Base-by-base conservation (phyloP, 2,888 invertebrate genomes). In the Aleiodes leptofemur region DNA sequence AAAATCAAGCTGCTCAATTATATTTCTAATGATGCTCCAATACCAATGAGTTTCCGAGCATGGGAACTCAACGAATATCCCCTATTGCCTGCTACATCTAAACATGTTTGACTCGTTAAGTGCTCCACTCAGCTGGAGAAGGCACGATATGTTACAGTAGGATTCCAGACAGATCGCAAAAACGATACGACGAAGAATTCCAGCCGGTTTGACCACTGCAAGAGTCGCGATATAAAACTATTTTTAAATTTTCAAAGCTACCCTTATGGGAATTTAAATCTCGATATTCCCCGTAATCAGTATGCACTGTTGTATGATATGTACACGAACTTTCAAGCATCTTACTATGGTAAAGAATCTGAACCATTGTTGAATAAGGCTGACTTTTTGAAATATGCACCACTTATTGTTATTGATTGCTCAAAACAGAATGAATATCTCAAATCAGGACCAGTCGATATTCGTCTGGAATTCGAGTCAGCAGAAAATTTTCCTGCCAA, bases 81-180 rank as follows among this genome's bases (percentile, higher is more conserved):
- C 1, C 31, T 59, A 8, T 31, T 59, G 6, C 59, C 59, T 7
- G 9, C 56, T 13, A 68, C 57, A 2, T 53, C 55, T 6, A 73
- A 68, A 23, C 73, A 57, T 16, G 57, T 69, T 7, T 69, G 73
- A 57, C 48, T 29, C 2, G 69, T 69, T 8, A 72, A 72, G 14
- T 55, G 64, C 6, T 72, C 53, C 8, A 55, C 64, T 34, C 72
- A 72, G 48, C 43, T 73, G 8, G 66, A 73, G 23, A 73, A 73
- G 29, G 57, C 68, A 8, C 68, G 73, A 38, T 73, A 66, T 11
- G 56, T 68, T 0, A 43, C 68, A 6, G 55, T 73, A 3, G 56
- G 56, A 23, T 23, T 23, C 23, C 23, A 23, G 23, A 23, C 23
- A 23, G 23, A 23, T 23, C 23, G 23, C 2, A 59, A 70, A 57